Conservation (phyloP, 2,113 vertebrate species). For the Jacana jacana region DNA sequence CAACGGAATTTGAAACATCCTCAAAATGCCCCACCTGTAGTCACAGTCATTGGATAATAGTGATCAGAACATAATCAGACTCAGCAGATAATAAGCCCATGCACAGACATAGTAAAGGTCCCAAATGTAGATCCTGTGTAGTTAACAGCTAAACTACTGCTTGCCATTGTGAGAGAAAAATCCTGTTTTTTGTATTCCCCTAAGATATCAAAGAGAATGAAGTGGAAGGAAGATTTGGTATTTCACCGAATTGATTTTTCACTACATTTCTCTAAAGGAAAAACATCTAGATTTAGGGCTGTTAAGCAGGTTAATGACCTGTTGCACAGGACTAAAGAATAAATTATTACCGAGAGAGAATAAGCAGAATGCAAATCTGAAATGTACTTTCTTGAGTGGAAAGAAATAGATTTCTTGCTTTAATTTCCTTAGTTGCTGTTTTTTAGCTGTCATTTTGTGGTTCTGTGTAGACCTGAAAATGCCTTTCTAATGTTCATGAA, state of each 20-base stretch:
- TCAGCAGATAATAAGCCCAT: background rate
- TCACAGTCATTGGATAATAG: background rate
- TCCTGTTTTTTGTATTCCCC: background rate
- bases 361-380: background rate
- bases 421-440: background rate
- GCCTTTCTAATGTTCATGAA: background rate
- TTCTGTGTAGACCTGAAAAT: background rate
- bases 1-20: background rate
- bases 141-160: background rate
- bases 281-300: slow-evolving; percentile 19
- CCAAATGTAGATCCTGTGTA: background rate
- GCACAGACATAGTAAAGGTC: background rate
- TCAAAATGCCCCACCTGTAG: background rate
- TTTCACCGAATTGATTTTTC: background rate
- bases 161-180: background rate
- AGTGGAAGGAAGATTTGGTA: background rate
- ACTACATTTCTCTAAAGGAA: background rate
- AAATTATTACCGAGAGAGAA: slow-evolving; percentile 11
- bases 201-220: background rate
- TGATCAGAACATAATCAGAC: background rate
- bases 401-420: background rate
- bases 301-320: slow-evolving; percentile 41
- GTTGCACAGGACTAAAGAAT: slow-evolving; percentile 11
- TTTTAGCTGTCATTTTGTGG: background rate
- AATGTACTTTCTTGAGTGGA: background rate